Percentiles rank a stretch among this genome's conserved stretches.
phyloP scores from a whole-genome alignment of 2,113 vertebrate genomes.

The Bettongia penicillata region DNA sequence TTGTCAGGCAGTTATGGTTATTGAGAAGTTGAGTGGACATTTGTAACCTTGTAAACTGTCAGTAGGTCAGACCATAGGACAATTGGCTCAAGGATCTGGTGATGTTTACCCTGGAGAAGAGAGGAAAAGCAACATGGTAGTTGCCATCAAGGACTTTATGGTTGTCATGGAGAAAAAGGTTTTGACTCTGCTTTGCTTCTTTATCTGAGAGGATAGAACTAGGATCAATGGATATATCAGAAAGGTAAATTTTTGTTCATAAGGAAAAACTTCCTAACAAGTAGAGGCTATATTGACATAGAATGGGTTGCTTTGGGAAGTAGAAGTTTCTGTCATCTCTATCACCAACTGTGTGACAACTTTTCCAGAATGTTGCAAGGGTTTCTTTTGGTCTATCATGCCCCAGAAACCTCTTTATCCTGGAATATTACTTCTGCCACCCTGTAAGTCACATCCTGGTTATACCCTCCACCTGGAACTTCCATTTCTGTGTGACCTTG shows the following conservation, averaged over 20 bases:
- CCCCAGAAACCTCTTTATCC: neutral
- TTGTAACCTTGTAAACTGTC: neutral
- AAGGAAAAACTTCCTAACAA: neutral
- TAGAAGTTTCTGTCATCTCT: neutral
- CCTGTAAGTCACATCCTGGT: neutral
- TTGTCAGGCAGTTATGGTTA: neutral
- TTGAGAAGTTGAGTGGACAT: neutral
- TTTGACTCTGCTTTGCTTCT: neutral
- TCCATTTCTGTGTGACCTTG: neutral
- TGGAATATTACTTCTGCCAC: neutral
- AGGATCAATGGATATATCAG: neutral
- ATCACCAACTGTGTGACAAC: neutral
- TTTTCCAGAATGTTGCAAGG: neutral
- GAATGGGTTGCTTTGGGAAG: neutral
- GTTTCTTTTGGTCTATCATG: neutral
- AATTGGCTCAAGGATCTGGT: neutral
- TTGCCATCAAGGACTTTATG: neutral
- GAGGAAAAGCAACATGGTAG: neutral
- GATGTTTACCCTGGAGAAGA: neutral
- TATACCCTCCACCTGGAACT: neutral
- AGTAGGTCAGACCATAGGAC: neutral
- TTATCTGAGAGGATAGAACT: neutral
- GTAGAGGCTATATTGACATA: neutral
- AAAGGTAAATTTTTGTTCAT: neutral
- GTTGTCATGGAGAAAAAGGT: neutral